These are phyloP conservation scores for Pongo abelii DNA, from an alignment of 2,113 vertebrate genomes.

Conservation along the genomic window DNA sequence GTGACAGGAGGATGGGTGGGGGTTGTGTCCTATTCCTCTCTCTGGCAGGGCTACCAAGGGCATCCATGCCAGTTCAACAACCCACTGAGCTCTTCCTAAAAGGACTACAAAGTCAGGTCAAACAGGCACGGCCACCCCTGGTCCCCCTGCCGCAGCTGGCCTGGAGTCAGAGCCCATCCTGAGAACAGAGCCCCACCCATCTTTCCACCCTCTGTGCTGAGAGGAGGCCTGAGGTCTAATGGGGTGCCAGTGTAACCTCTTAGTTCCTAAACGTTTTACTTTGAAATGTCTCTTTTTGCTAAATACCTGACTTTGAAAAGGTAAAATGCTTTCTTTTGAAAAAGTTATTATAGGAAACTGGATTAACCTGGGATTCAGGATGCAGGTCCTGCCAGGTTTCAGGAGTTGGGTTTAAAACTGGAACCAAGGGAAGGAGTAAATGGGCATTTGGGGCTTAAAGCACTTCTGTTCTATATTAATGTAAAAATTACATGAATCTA, in stretches of 20 bases:
- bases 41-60: neutral
- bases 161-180: accelerated
- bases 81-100: neutral
- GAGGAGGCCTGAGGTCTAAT: neutral
- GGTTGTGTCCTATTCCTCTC: neutral
- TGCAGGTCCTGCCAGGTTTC: neutral
- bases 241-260: neutral
- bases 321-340: neutral
- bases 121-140: neutral
- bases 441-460: neutral
- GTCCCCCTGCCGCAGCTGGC: neutral
- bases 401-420: neutral
- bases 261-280: neutral
- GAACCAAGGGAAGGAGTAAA: neutral
- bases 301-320: constrained; percentile 19
- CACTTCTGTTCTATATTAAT: neutral
- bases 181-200: neutral
- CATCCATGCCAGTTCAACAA: neutral
- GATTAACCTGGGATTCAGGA: neutral
- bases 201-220: neutral
- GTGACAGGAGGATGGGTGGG: no score
- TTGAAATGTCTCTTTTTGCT: neutral
- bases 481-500: neutral
- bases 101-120: neutral
- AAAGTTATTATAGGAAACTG: neutral